A percentile compares a stretch with the other conserved stretches of the same genome.
phyloP scores from a whole-genome alignment of 2,113 vertebrate genomes.

The Vidua macroura region DNA sequence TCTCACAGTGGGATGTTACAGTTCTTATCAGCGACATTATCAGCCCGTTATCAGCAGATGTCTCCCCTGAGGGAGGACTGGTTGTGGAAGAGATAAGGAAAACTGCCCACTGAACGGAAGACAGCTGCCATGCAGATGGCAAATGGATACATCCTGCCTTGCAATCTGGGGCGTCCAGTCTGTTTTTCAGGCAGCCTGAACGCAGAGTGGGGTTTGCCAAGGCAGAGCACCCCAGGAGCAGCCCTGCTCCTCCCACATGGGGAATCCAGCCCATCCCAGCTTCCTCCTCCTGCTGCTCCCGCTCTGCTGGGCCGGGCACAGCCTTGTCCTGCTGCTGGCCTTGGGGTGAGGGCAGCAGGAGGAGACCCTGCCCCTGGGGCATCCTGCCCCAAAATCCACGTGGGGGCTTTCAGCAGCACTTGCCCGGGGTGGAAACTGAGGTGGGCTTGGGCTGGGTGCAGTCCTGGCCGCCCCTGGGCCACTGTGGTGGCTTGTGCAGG shows the following conservation, averaged over 20 bases:
- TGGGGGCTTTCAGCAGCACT: accelerated
- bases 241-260: accelerated
- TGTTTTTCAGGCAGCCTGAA: slow-evolving; percentile 18
- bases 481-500: not conserved
- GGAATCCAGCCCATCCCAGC: not conserved
- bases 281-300: not conserved
- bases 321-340: not conserved
- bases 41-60: too few species aligned
- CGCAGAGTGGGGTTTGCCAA: not conserved
- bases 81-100: too few species aligned
- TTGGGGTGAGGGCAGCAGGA: not conserved
- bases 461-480: not conserved
- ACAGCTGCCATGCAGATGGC: too few species aligned
- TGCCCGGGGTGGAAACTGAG: not conserved
- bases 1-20: too few species aligned
- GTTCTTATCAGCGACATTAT: too few species aligned
- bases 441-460: not conserved
- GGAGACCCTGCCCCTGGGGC: not conserved
- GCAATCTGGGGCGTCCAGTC: not conserved
- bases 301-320: not conserved
- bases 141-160: too few species aligned
- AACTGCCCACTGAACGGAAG: too few species aligned
- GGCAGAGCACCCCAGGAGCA: not conserved
- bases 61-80: too few species aligned
- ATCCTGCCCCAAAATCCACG: accelerated